These are phyloP conservation scores for Entomobrya proxima DNA, from an alignment of 2,888 invertebrate genomes.

Conservation along the genomic window DNA sequence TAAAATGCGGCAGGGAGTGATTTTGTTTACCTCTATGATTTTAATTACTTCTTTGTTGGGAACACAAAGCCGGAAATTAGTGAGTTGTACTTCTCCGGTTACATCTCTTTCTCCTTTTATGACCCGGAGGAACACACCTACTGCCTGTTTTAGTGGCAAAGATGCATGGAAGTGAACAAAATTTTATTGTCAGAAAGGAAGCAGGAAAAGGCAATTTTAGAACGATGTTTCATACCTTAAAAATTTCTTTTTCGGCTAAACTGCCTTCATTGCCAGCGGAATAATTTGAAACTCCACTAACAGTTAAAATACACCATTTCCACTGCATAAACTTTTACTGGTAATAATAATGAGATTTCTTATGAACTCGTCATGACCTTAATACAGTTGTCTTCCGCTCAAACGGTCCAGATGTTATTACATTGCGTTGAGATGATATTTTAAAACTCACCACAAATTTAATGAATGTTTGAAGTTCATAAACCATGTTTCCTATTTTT, in stretches of 20 bases:
- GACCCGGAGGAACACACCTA: constrained; percentile 9
- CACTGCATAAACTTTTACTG: neutral
- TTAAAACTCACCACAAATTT: neutral
- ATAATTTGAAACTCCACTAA: constrained; percentile 16
- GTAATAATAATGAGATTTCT: neutral
- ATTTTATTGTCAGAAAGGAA: neutral
- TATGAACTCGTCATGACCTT: constrained; percentile 24
- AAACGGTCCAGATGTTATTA: neutral
- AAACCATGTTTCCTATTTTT: no score
- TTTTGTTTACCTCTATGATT: constrained; percentile 18
- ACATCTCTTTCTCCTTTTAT: constrained; percentile 21
- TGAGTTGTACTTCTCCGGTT: neutral
- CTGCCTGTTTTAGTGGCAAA: constrained; percentile 11
- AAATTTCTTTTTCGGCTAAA: neutral
- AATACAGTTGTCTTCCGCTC: constrained; percentile 14
- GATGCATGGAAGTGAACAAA: neutral
- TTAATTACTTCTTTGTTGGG: constrained; percentile 35
- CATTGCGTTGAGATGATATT: neutral
- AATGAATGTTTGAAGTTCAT: constrained; percentile 2
- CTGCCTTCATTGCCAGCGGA: neutral
- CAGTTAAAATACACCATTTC: constrained; percentile 11
- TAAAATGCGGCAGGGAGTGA: neutral
- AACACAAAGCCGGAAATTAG: constrained; percentile 44
- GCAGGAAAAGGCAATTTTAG: neutral
- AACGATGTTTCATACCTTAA: neutral